Conservation (phyloP, 2,113 vertebrate species). For the Gopherus evgoodei region DNA sequence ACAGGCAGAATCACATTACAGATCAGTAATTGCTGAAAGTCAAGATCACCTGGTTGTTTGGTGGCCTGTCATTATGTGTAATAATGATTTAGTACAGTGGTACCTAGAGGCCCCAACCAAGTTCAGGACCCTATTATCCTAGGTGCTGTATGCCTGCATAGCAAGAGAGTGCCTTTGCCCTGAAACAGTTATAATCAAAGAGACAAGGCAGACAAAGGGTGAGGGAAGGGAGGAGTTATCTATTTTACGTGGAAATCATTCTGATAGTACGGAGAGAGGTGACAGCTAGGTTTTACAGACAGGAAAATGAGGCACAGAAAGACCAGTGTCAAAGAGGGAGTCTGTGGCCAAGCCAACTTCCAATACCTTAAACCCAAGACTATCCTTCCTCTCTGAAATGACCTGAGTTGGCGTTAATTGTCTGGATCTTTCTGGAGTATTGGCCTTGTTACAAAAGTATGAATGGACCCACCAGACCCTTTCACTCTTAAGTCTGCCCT, state of each 20-base stretch:
- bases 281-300: background rate
- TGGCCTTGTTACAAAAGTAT: background rate
- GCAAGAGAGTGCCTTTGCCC: background rate
- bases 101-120: background rate
- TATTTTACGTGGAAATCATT: background rate
- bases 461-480: background rate
- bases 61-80: background rate
- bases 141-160: background rate
- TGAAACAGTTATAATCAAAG: background rate
- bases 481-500: background rate
- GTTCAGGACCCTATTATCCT: background rate
- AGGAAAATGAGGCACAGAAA: background rate
- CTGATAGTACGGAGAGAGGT: background rate
- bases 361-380: background rate
- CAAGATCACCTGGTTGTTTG: background rate
- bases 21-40: background rate
- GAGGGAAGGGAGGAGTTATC: fast-evolving
- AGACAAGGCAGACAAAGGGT: background rate
- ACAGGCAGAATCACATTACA: background rate
- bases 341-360: background rate
- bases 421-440: background rate
- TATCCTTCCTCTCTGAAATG: background rate
- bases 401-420: background rate
- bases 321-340: background rate
- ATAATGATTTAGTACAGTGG: fast-evolving